Base-by-base conservation (phyloP, 2,888 invertebrate genomes). In the Ornithoptera priamus region DNA sequence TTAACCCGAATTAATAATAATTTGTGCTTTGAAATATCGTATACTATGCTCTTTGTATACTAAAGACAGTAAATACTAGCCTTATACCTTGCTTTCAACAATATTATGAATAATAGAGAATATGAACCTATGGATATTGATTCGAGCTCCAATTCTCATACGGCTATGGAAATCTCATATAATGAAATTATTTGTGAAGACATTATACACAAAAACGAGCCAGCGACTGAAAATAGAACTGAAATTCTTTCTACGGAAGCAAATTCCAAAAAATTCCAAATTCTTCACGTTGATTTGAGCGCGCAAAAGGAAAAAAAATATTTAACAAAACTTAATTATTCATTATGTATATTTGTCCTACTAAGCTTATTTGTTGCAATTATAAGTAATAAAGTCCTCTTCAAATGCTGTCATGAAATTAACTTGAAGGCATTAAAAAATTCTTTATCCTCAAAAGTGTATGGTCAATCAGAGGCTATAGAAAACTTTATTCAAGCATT, bases 41-140 rank as follows among this genome's bases (percentile, higher is more conserved):
- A 5, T 50, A n/a, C n/a, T n/a, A 18, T 50, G 50, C 50, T 15
- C 18, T n/a, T 7, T n/a, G 53, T 53, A n/a, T 53, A 53, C n/a
- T 4, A 18, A 4, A 5, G n/a, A 46, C 2, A 53, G 18, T 53
- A n/a, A n/a, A 53, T 53, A n/a, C 15, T 42, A 42, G 15, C 15
- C 18, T 18, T 53, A 5, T n/a, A 18, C 18, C n/a, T n/a, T 53
- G 18, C 18, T 53, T n/a, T 53, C 18, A n/a, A 53, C 53, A 53
- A n/a, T 53, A 53, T n/a, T 39, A 65, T 65, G 63, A 61, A 72
- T 65, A 76, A 86, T 71, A 68, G 74, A 46, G 88, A 84, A 73
- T 85, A 73, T 74, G 92, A 92, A 74, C 90, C 92, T 12, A 92
- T 92, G 92, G 92, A 92, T 63, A 78, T 92, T 65, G 92, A 92